A percentile compares a stretch with the other conserved stretches of the same genome.
Conservation (phyloP, 1,140 invertebrate genomes). For the Cyclargus thomasi region DNA sequence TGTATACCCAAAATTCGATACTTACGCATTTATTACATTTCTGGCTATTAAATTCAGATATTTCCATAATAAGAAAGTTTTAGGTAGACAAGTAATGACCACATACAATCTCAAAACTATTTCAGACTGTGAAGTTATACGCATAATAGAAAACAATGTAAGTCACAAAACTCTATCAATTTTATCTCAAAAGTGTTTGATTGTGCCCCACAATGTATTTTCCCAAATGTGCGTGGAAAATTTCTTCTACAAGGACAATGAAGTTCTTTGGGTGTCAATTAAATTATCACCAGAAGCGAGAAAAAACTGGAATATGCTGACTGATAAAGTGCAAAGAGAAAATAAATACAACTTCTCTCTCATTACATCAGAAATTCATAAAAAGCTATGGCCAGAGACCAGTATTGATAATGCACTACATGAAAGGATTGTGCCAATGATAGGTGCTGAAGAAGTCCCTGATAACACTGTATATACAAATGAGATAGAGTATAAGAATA, state of each 20-base stretch:
- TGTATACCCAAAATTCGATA: slow-evolving; percentile 65
- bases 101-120: slow-evolving; percentile 42
- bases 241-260: slow-evolving; percentile 62
- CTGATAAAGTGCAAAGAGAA: slow-evolving; percentile 29
- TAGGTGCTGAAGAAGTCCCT: slow-evolving; percentile 47
- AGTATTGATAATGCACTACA: slow-evolving; percentile 31
- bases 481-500: slow-evolving; percentile 56
- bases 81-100: slow-evolving; percentile 35
- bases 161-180: slow-evolving; percentile 41
- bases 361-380: slow-evolving; percentile 58
- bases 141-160: slow-evolving; percentile 37
- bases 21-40: slow-evolving; percentile 52
- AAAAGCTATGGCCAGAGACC: slow-evolving; percentile 43
- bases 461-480: slow-evolving; percentile 42
- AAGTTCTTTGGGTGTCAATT: slow-evolving; percentile 54
- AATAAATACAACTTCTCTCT: slow-evolving; percentile 46
- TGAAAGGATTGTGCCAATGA: slow-evolving; percentile 54
- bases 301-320: slow-evolving; percentile 38
- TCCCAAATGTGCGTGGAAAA: slow-evolving; percentile 56
- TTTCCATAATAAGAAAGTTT: slow-evolving; percentile 35
- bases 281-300: slow-evolving; percentile 46
- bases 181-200: slow-evolving; percentile 51
- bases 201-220: slow-evolving; percentile 54
- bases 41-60: slow-evolving; percentile 62
- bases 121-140: slow-evolving; percentile 35